Evolutionary conservation across 2,797 vertebrate species (phyloP).

Genomic region (Poecilia velifera): DNA sequence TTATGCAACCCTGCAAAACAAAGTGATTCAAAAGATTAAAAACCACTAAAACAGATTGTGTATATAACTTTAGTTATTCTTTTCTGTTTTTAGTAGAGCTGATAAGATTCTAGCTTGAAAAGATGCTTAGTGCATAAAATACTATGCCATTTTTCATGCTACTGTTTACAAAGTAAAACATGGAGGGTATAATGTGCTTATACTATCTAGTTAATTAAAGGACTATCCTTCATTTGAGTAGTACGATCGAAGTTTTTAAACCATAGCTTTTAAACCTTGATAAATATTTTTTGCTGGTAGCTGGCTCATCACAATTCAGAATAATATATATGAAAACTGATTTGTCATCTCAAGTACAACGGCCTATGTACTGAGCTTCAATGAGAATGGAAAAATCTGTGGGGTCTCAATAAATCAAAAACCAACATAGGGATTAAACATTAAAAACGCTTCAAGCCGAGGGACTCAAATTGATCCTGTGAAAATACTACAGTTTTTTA

Average conservation of each 20-base stretch:
- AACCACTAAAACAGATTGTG: neutral
- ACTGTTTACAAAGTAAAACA: neutral
- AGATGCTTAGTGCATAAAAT: neutral
- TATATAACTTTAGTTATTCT: neutral
- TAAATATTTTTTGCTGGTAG: neutral
- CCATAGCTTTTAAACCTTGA: neutral
- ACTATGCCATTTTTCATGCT: neutral
- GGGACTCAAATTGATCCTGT: neutral
- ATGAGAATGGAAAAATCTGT: neutral
- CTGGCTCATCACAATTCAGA: neutral
- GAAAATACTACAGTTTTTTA: neutral
- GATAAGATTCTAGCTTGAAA: neutral
- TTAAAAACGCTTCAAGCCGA: neutral
- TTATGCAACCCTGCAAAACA: neutral
- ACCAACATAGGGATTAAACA: neutral
- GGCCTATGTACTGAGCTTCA: neutral
- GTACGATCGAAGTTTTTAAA: neutral
- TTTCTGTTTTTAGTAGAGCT: neutral
- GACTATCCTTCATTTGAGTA: too few relatives aligned
- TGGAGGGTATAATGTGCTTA: neutral
- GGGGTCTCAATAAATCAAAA: neutral
- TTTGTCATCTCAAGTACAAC: neutral
- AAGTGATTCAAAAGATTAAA: neutral
- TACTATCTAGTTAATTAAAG: neutral
- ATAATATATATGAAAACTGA: neutral